Base-by-base conservation (phyloP, 2,888 invertebrate species). In the Mechanitis mazaeus region DNA sequence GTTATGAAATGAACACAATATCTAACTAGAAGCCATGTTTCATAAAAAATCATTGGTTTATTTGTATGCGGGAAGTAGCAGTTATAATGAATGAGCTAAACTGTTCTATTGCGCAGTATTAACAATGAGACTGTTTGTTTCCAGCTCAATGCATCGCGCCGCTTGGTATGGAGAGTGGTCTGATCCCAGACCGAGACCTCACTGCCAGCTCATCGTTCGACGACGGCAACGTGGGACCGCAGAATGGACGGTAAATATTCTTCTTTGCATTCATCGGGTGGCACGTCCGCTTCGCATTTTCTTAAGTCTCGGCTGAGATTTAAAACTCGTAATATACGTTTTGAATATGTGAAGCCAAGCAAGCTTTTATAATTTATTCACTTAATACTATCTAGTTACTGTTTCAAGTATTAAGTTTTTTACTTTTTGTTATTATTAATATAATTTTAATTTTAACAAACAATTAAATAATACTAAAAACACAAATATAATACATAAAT, bases 191-290 rank as follows among this genome's bases (percentile, higher is more conserved):
- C 88, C 91, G 91, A 74, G 95, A 95, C 83, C 93, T 97, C 78
- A 93, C 93, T 64, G 96, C 96, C 68, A 96, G 95, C 83, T 96
- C 96, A 55, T 94, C 95, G 71, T 96, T 95, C 89, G 95, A 96
- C 86, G 92, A 93, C 75, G 94, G 93, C 76, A 95, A 95, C 81
- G 96, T 96, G 66, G 97, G 96, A 70, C 96, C 97, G 56, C 94
- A 94, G 75, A 94, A 95, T 80, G 96, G 94, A 85, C 94, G 97
- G 97, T 96, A 85, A 67, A 31, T 54, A 55, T 47, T 12, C 38
- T 62, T 28, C 54, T 66, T 66, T 61, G 61, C 61, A 66, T 66
- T 66, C 66, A 64, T 64, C 56, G 50, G 59, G 55, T 54, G 64
- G 59, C 45, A 47, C 66, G 55, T 66, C 66, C 66, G 66, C 56